Base-by-base conservation (phyloP, 2,888 invertebrate genomes). In the Tupiocoris notatus region DNA sequence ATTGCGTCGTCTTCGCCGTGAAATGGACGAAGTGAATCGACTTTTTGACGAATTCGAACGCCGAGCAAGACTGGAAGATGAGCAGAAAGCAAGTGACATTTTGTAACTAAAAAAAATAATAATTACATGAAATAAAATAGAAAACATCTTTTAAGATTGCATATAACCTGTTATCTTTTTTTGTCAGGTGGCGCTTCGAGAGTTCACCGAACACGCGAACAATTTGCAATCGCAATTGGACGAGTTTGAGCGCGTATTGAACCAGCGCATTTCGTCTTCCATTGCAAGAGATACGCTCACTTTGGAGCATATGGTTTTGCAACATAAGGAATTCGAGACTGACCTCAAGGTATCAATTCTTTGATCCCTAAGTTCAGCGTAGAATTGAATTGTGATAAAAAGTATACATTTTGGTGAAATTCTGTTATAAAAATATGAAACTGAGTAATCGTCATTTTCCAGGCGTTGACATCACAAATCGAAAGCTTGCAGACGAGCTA, bases 1-100 rank as follows among this genome's bases (percentile, higher is more conserved):
- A 83, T 86, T 97, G 81, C 85, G 95, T 78, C 87, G 96, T 70
- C 86, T 98, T 80, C 87, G 92, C 77, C 88, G 96, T 16, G 98
- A 98, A 87, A 96, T 98, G 88, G 94, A 95, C 79, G 95, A 96
- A 84, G 96, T 97, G 81, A 97, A 97, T 85, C 87, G 95, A 77
- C 87, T 96, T 76, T 97, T 96, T 84, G 94, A 95, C 83, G 95
- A 96, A 83, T 94, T 97, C 82, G 95, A 96, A 83, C 88, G 93
- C 78, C 88, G 94, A 25, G 95, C 96, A 2, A 86, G 93, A 77
- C 93, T 93, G 79, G 94, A 75, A 58, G 75, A 75, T 21, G 75
- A 75, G 25, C 75, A 76, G 23, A 76, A 76, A 67, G 75, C 62
- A 63, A 25, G 21, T 20, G 16, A 18, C 63, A 20, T 39, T n/a